Conservation (phyloP, 2,888 invertebrate species). For the Mongoloraphidia duomilia region DNA sequence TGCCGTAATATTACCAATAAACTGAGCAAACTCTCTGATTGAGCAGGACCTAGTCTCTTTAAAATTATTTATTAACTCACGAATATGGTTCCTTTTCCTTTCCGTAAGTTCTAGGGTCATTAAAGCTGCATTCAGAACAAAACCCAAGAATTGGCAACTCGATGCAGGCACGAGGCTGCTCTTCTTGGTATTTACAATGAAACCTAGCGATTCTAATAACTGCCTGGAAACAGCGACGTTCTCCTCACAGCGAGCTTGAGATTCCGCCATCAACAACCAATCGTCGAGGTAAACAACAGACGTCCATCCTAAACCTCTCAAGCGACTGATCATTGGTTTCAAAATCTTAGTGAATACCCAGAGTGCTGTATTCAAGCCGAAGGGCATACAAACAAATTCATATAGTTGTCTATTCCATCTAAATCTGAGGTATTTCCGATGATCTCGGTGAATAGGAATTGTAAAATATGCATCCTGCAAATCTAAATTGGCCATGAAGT, state of each 20-base stretch:
- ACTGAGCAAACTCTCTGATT: slow-evolving; percentile 13
- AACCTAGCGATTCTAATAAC: neutral
- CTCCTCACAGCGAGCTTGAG: neutral
- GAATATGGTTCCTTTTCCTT: too few species aligned
- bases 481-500: too few species aligned
- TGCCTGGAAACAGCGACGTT: neutral
- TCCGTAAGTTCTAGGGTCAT: too few species aligned
- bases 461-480: too few species aligned
- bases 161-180: neutral
- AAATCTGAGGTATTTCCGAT: neutral
- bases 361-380: slow-evolving; percentile 5
- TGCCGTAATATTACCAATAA: slow-evolving; percentile 11
- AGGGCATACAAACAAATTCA: slow-evolving; percentile 6
- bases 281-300: slow-evolving; percentile 7
- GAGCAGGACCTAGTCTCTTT: too few species aligned
- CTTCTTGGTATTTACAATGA: slow-evolving; percentile 6
- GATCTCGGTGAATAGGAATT: too few species aligned
- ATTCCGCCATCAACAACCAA: slow-evolving; percentile 3
- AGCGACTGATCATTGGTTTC: slow-evolving; percentile 6
- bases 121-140: slow-evolving; percentile 4
- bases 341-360: slow-evolving; percentile 7
- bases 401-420: neutral
- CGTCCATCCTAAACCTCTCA: slow-evolving; percentile 1
- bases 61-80: too few species aligned
- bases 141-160: slow-evolving; percentile 6